A percentile compares a stretch with the other conserved stretches of the same genome.
phyloP scores from a whole-genome alignment of 2,797 vertebrate species.

The Rhinophrynus dorsalis region DNA sequence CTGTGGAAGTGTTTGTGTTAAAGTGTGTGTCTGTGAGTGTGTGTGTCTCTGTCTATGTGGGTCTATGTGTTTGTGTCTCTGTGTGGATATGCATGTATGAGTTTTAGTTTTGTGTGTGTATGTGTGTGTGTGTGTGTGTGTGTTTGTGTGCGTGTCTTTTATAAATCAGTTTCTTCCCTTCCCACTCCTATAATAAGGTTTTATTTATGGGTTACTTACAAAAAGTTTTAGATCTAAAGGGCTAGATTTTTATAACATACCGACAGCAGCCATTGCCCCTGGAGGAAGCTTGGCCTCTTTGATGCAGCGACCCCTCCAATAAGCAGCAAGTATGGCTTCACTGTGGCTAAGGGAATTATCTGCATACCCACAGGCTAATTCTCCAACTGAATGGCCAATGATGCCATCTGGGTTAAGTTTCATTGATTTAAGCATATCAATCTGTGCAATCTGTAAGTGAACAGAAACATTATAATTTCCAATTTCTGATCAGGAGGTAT shows the following conservation, averaged over 20 bases:
- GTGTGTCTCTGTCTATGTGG: no score
- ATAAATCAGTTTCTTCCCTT: no score
- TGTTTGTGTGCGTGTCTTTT: no score
- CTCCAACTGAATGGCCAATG: constrained; percentile 92
- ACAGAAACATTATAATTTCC: background rate
- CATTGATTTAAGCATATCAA: constrained; percentile 83
- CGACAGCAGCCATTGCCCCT: constrained; percentile 94
- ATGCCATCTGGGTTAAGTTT: constrained; percentile 90
- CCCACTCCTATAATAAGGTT: no score
- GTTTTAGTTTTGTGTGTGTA: no score
- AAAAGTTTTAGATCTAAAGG: no score
- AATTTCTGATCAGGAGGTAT: background rate
- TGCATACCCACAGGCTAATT: constrained; percentile 91
- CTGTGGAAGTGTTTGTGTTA: no score
- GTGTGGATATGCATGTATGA: no score
- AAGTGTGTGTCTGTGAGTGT: no score
- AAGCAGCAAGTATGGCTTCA: constrained; percentile 86
- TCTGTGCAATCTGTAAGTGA: constrained; percentile 83
- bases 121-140: no score
- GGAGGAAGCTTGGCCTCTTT: constrained; percentile 86
- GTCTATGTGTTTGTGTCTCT: no score
- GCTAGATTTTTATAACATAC: constrained; percentile 66
- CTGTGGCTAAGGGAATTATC: constrained; percentile 85
- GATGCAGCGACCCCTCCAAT: constrained; percentile 92
- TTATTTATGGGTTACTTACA: no score